Evolutionary conservation across 2,888 invertebrate species (phyloP).

Genomic region (Parnassius orleans): DNA sequence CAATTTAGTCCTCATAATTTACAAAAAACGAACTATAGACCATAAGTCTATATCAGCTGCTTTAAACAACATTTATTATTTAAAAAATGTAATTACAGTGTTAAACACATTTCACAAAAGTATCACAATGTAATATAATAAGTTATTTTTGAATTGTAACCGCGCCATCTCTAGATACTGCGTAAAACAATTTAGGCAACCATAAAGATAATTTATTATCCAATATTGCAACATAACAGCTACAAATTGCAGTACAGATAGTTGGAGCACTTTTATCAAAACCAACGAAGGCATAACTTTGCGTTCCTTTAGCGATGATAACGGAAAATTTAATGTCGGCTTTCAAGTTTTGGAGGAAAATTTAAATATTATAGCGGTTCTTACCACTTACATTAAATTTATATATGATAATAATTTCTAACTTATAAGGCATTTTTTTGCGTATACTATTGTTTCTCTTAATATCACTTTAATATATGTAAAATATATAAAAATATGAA

Average conservation of each 20-base stretch:
- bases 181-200: constrained; percentile 31
- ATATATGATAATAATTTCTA: too few relatives aligned
- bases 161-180: constrained; percentile 12
- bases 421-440: too few relatives aligned
- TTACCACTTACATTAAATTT: too few relatives aligned
- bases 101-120: background rate
- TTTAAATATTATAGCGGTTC: background rate
- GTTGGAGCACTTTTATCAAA: constrained; percentile 22
- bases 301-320: constrained; percentile 16
- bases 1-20: too few relatives aligned
- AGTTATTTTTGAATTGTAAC: constrained; percentile 19
- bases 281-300: constrained; percentile 13
- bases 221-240: constrained; percentile 28
- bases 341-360: background rate
- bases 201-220: constrained; percentile 31
- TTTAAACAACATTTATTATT: too few relatives aligned
- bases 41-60: too few relatives aligned
- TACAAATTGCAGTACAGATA: constrained; percentile 20
- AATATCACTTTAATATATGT: too few relatives aligned
- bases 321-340: constrained; percentile 17
- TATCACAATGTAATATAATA: constrained; percentile 4
- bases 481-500: too few relatives aligned
- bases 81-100: too few relatives aligned
- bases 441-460: too few relatives aligned
- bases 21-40: too few relatives aligned